These are phyloP conservation scores for Crocallis elinguaria DNA, from an alignment of 2,888 invertebrate genomes.

Conservation along the genomic window DNA sequence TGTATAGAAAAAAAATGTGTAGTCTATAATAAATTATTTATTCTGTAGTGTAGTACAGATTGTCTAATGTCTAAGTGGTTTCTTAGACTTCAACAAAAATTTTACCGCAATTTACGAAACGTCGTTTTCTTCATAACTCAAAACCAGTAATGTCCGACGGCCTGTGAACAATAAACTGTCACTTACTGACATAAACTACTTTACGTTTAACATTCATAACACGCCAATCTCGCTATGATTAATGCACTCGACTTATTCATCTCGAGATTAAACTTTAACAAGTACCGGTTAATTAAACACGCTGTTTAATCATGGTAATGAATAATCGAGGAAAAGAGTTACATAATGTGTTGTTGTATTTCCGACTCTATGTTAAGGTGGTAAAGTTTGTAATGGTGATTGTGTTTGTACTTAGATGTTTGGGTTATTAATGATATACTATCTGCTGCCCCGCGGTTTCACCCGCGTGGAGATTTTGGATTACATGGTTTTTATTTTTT, in stretches of 20 bases:
- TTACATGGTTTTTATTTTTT: no score
- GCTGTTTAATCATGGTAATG: constrained; percentile 31
- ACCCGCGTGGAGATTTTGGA: no score
- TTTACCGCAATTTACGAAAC: not conserved
- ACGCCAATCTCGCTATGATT: constrained; percentile 31
- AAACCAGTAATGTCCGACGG: constrained; percentile 14
- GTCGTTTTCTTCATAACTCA: constrained; percentile 26
- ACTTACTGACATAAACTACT: constrained; percentile 7
- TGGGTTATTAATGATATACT: no score
- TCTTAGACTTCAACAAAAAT: not conserved
- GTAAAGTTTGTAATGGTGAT: not conserved
- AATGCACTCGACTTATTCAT: constrained; percentile 34
- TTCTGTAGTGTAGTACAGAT: no score
- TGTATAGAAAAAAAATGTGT: no score
- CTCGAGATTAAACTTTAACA: constrained; percentile 32
- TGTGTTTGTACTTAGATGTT: not conserved
- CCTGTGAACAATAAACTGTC: constrained; percentile 29
- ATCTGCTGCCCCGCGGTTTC: no score
- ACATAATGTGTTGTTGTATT: not conserved
- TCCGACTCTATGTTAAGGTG: constrained; percentile 1
- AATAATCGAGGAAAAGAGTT: constrained; percentile 29
- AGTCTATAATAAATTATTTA: no score
- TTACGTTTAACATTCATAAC: constrained; percentile 30
- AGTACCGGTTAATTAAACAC: constrained; percentile 36
- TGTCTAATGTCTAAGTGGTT: no score